Evolutionary conservation across 2,888 invertebrate species (phyloP), one percentile per base, ranked within the genome.

Genomic region (Apotomis betuletana): DNA sequence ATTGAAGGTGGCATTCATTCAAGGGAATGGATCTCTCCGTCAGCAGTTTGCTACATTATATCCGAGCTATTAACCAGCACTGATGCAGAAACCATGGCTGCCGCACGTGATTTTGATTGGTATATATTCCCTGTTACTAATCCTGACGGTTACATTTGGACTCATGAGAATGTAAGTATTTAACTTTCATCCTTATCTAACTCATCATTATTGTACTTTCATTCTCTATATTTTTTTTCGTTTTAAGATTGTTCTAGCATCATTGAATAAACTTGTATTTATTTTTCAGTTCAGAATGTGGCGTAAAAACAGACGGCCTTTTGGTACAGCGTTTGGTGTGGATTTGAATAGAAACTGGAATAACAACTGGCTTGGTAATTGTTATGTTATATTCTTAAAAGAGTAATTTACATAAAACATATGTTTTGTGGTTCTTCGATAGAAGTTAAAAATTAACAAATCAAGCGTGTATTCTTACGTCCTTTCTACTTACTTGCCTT

Each of bases 101-200:
- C 94, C 55, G 95, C 94, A 0, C 87, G 89, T 12, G 91, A 90
- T 74, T 94, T 91, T 79, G 96, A 96, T 80, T 97, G 96, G 96
- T 96, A 96, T 81, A 93, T 97, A 55, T 94, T 97, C 73, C 97
- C 97, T 0, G 94, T 95, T 2, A 94, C 95, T 6, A 97, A 97
- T 83, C 97, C 97, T 41, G 97, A 97, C 87, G 97, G 97, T 0
- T 97, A 95, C 81, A 94, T 94, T 61, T 96, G 95, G 90, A 95
- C 95, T 0, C 96, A 96, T 70, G 94, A 95, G 78, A 87, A 94
- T 79, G 95, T 95, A 86, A 86, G 91, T 57, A 49, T 67, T 6
- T 46, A 9, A 10, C 9, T 10, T 49, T 10, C 8, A 9, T 27
- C 27, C 27, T 27, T 27, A 27, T 27, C 27, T 27, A 27, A 27